Evolutionary conservation across 2,113 vertebrate genomes (phyloP).

Genomic region (Hemibagrus wyckioides): DNA sequence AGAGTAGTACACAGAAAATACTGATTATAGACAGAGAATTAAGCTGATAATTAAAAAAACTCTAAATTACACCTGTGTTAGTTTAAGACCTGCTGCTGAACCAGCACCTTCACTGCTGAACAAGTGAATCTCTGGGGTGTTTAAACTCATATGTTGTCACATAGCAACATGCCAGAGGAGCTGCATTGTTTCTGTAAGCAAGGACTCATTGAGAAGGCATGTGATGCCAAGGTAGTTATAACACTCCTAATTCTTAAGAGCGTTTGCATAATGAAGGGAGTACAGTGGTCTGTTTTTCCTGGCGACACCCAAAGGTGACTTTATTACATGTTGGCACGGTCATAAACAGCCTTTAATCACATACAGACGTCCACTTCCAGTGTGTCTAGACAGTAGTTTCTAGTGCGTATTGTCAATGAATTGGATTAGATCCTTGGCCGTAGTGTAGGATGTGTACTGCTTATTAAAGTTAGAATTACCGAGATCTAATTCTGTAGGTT

Average conservation of each 20-base stretch:
- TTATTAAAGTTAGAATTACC: too few relatives aligned
- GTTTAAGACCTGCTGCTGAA: neutral
- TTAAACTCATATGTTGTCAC: constrained; percentile 19
- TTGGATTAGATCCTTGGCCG: neutral
- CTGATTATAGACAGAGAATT: neutral
- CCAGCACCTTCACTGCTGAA: neutral
- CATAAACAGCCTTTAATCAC: neutral
- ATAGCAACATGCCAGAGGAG: neutral
- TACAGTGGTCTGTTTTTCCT: neutral
- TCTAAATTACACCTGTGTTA: neutral
- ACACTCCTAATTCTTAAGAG: constrained; percentile 26
- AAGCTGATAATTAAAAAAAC: neutral
- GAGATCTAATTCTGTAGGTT: neutral
- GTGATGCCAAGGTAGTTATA: constrained; percentile 24
- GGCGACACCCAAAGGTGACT: neutral
- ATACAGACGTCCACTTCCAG: neutral
- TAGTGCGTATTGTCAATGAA: neutral
- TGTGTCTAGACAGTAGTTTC: neutral
- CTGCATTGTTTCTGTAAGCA: neutral
- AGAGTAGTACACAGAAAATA: neutral
- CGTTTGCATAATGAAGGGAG: neutral
- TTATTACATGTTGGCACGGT: neutral
- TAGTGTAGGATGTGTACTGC: neutral
- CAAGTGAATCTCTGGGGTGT: neutral
- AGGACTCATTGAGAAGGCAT: neutral